phyloP scores from a whole-genome alignment of 2,888 invertebrate genomes.

The Drosophila pseudotalamancana region DNA sequence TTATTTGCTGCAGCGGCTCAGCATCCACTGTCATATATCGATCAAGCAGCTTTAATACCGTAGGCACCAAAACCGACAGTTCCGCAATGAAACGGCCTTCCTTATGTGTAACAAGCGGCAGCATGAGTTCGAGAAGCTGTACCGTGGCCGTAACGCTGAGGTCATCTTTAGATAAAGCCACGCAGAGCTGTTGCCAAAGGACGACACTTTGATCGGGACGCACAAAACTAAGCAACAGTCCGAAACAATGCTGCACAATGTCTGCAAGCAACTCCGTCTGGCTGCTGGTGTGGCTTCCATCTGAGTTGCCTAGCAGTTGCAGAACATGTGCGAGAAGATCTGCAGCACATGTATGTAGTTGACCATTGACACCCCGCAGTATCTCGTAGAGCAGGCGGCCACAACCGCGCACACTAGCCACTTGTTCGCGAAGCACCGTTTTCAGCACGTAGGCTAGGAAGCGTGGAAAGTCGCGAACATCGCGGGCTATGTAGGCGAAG shows the following conservation, averaged over 20 bases:
- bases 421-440: constrained; percentile 87
- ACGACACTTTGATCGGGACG: constrained; percentile 87
- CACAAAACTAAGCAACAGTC: constrained; percentile 87
- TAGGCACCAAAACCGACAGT: constrained; percentile 86
- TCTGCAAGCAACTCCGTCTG: constrained; percentile 84
- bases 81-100: constrained; percentile 88
- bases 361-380: constrained; percentile 91
- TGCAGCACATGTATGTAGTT: constrained; percentile 93
- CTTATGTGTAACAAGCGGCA: constrained; percentile 87
- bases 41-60: constrained; percentile 83
- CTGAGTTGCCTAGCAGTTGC: constrained; percentile 85
- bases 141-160: constrained; percentile 14
- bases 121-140: constrained; percentile 83
- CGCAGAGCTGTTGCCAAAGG: constrained; percentile 87
- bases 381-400: constrained; percentile 95
- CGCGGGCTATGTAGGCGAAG: constrained; percentile 96
- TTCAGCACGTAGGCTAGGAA: constrained; percentile 89
- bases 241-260: constrained; percentile 88
- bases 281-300: constrained; percentile 46
- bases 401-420: constrained; percentile 91
- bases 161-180: constrained; percentile 61
- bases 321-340: constrained; percentile 89
- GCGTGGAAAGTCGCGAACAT: constrained; percentile 91
- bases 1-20: constrained; percentile 37
- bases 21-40: constrained; percentile 23